Evolutionary conservation across 2,888 invertebrate genomes (phyloP).

Genomic region (Sylvicola cinctus): DNA sequence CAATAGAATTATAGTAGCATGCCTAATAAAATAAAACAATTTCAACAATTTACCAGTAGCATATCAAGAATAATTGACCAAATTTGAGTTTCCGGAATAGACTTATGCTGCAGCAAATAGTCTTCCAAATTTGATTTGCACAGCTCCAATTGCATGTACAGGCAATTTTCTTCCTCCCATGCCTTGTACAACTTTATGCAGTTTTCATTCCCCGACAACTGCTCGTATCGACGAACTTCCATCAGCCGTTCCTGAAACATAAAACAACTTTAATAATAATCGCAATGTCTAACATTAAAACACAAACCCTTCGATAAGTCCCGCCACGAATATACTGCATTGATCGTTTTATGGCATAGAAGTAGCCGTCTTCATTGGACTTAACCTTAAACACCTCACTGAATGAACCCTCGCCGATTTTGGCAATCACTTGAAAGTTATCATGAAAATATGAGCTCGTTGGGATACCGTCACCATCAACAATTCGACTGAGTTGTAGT

Average conservation of each 20-base stretch:
- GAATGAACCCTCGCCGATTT: conserved; percentile 54
- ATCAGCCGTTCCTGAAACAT: conserved; percentile 28
- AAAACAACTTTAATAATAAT: background rate
- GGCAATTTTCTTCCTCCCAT: conserved; percentile 48
- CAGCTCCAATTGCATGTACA: conserved; percentile 51
- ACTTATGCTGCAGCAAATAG: conserved; percentile 31
- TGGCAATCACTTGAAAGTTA: conserved; percentile 36
- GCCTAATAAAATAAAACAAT: conserved; percentile 2
- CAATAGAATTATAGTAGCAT: background rate
- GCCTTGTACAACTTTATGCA: conserved; percentile 43
- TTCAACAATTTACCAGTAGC: conserved; percentile 14
- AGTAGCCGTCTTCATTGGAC: conserved; percentile 38
- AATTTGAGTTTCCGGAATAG: conserved; percentile 36
- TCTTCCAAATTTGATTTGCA: conserved; percentile 39
- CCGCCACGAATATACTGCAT: conserved; percentile 36
- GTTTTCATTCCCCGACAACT: conserved; percentile 42
- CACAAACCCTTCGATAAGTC: conserved; percentile 27
- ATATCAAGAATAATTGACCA: conserved; percentile 49
- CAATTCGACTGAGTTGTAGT: conserved; percentile 16
- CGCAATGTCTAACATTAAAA: background rate
- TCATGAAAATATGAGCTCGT: conserved; percentile 38
- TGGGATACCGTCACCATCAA: conserved; percentile 18
- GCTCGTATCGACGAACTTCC: conserved; percentile 47
- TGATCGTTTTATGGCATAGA: conserved; percentile 51
- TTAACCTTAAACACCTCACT: conserved; percentile 50